Conservation (phyloP, 2,113 vertebrate genomes). For the Panurus biarmicus region DNA sequence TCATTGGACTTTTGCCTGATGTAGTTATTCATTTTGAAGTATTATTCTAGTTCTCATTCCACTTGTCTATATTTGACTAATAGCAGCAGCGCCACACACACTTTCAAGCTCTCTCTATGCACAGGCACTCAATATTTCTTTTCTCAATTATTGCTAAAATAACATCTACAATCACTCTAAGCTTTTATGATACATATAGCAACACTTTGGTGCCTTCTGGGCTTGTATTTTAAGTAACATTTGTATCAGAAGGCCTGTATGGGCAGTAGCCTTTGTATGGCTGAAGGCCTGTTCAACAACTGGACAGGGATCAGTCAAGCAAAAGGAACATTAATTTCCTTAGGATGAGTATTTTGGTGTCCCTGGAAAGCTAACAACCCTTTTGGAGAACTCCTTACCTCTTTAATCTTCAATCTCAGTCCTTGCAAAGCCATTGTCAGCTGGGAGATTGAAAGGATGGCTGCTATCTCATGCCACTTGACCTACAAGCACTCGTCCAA, state of each 20-base stretch:
- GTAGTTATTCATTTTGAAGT: constrained; percentile 50
- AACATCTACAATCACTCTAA: constrained; percentile 14
- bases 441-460: neutral
- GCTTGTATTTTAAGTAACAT: neutral
- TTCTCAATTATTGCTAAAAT: constrained; percentile 17
- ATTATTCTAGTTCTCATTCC: constrained; percentile 39
- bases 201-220: neutral
- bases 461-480: neutral
- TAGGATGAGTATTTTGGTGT: neutral
- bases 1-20: constrained; percentile 35
- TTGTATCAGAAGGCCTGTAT: neutral
- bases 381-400: neutral
- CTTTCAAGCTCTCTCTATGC: neutral
- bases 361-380: neutral
- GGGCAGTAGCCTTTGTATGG: neutral
- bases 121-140: constrained; percentile 17
- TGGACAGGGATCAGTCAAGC: neutral
- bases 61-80: constrained; percentile 47
- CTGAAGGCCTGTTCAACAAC: neutral
- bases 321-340: neutral
- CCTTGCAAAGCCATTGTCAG: neutral
- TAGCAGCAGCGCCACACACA: neutral
- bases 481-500: neutral
- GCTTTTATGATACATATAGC: neutral
- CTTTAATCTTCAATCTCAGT: neutral